Percentiles rank a stretch among this genome's conserved stretches.
Evolutionary conservation across 2,888 invertebrate species (phyloP).

Genomic region (Mythimna loreyi): DNA sequence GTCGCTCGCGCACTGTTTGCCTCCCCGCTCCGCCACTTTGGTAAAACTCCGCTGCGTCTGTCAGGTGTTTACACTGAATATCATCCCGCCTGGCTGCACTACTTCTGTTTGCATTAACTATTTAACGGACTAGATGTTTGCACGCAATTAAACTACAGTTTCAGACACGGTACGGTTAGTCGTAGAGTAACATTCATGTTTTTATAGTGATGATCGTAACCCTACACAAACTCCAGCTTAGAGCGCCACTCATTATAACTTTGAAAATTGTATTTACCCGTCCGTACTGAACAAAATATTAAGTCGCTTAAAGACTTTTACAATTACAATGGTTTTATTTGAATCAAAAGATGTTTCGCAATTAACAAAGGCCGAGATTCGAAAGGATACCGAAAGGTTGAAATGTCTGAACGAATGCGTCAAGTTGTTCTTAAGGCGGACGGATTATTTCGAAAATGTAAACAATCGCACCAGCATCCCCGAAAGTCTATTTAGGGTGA

Average conservation of each 20-base stretch:
- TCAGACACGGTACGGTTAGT: slow-evolving; percentile 26
- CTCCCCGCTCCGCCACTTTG: slow-evolving; percentile 74
- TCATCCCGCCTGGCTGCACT: slow-evolving; percentile 71
- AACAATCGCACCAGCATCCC: slow-evolving; percentile 83
- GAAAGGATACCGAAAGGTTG: slow-evolving; percentile 51
- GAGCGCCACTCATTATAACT: slow-evolving; percentile 19
- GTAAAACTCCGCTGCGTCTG: slow-evolving; percentile 80
- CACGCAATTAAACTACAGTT: slow-evolving; percentile 75
- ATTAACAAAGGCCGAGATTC: slow-evolving; percentile 55
- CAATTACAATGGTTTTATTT: slow-evolving; percentile 36
- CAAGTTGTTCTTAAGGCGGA: slow-evolving; percentile 73
- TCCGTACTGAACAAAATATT: slow-evolving; percentile 10
- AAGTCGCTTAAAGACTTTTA: slow-evolving; percentile 30
- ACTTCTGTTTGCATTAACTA: slow-evolving; percentile 72
- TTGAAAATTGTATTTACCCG: slow-evolving; percentile 30
- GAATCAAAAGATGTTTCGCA: slow-evolving; percentile 54
- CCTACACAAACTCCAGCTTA: slow-evolving; percentile 4
- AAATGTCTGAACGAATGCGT: slow-evolving; percentile 67
- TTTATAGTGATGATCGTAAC: slow-evolving; percentile 14
- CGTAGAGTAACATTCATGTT: slow-evolving; percentile 13
- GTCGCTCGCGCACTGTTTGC: slow-evolving; percentile 71
- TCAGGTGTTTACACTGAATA: slow-evolving; percentile 84
- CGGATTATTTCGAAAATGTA: slow-evolving; percentile 84
- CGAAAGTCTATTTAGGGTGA: slow-evolving; percentile 87
- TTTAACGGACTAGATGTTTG: slow-evolving; percentile 72